A percentile compares a stretch with the other conserved stretches of the same genome.
Evolutionary conservation across 2,888 invertebrate genomes (phyloP).

Genomic region (Ptilodon capucinus): DNA sequence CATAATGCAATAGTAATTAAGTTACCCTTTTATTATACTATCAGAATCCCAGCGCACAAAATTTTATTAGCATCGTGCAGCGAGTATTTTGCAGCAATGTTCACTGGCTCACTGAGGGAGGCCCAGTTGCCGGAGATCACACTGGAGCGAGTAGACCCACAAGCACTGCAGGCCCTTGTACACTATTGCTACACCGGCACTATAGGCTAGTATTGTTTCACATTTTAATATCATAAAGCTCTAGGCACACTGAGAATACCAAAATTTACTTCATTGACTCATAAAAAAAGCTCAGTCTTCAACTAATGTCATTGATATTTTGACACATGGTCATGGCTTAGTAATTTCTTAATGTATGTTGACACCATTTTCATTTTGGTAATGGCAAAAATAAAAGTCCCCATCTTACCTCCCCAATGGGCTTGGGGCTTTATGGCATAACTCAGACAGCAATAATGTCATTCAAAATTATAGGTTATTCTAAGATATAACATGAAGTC

Average conservation of each 20-base stretch:
- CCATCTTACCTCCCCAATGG: too few species aligned
- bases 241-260: not conserved
- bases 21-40: slow-evolving; percentile 6
- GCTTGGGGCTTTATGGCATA: too few species aligned
- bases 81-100: slow-evolving; percentile 98
- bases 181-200: slow-evolving; percentile 96
- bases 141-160: slow-evolving; percentile 92
- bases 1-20: not conserved
- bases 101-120: slow-evolving; percentile 93
- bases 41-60: slow-evolving; percentile 91
- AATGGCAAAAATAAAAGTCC: too few species aligned
- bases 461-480: too few species aligned
- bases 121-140: slow-evolving; percentile 92
- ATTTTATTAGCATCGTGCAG: slow-evolving; percentile 95
- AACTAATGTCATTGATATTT: not conserved
- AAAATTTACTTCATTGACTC: too few species aligned
- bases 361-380: too few species aligned
- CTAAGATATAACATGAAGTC: too few species aligned
- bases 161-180: slow-evolving; percentile 92
- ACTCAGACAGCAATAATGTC: too few species aligned
- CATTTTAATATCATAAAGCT: too few species aligned
- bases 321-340: too few species aligned
- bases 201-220: slow-evolving; percentile 60
- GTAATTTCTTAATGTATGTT: too few species aligned
- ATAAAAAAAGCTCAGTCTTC: too few species aligned